Evolutionary conservation across 53 echinoderm and acorn worm species (phyloP), one percentile per base, ranked within the genome.

Genomic region (Astropecten irregularis): DNA sequence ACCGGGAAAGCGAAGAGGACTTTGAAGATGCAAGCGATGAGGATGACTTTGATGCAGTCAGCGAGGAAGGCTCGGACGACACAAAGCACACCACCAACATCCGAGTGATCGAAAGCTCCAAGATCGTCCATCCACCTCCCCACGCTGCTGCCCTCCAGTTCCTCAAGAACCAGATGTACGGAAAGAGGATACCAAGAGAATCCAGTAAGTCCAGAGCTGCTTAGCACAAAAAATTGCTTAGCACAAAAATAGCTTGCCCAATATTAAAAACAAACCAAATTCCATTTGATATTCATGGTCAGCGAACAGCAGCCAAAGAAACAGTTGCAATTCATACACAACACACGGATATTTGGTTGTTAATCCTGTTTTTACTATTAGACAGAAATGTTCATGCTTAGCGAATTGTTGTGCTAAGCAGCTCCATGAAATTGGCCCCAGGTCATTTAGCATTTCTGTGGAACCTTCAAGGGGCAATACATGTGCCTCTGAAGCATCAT

Each of bases 151-250:
- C 79, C 2, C 61, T 47, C 9, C 20, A 47, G 61, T 79, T 79
- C 22, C 79, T 79, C 9, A 55, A 79, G 49, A 62, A 40, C 3
- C 61, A 79, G 61, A 40, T 79, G 62, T 79, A 77, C 27, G 77
- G 77, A 10, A 28, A 20, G 32, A 61, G 79, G 61, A 62, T 79
- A 28, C 62, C 42, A 7, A 26, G 79, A 9, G 79, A 61, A 62
- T 79, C 79, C 11, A 79, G 79, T 79, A 39, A 76, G 76, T 76
- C 18, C 39, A 33, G n/a, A n/a, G n/a, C n/a, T n/a, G n/a, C n/a
- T n/a, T n/a, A n/a, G n/a, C n/a, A n/a, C n/a, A n/a, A n/a, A n/a
- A n/a, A n/a, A n/a, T n/a, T n/a, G n/a, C n/a, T n/a, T n/a, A n/a
- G n/a, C n/a, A n/a, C n/a, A n/a, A n/a, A n/a, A n/a, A n/a, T n/a